Conservation (phyloP, 1,140 invertebrate species). For the Saccostrea glomerata region DNA sequence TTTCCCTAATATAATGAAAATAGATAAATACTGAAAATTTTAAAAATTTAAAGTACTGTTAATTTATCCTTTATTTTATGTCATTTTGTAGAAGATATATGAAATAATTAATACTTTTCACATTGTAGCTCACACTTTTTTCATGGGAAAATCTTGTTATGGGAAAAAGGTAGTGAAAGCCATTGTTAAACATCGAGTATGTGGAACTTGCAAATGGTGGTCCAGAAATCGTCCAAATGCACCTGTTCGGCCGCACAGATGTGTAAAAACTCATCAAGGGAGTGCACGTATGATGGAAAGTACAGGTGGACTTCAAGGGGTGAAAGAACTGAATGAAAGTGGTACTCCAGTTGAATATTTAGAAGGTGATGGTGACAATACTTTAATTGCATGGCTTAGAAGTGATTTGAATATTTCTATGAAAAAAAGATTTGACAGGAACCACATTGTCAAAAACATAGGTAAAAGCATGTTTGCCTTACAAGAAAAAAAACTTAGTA, state of each 20-base stretch:
- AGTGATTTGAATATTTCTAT: constrained; percentile 37
- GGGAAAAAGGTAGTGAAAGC: constrained; percentile 53
- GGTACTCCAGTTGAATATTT: constrained; percentile 52
- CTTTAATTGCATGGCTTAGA: constrained; percentile 43
- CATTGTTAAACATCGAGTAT: constrained; percentile 49
- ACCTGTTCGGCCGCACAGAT: constrained; percentile 2
- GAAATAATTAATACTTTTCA: not conserved
- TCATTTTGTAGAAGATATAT: too few relatives aligned
- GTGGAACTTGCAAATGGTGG: constrained; percentile 57
- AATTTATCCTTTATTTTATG: too few relatives aligned
- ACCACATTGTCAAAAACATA: constrained; percentile 53
- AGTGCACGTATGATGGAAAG: constrained; percentile 54
- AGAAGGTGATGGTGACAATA: constrained; percentile 55
- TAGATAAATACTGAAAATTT: too few relatives aligned
- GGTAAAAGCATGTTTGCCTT: constrained; percentile 45
- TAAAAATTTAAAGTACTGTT: too few relatives aligned
- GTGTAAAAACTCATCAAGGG: constrained; percentile 35
- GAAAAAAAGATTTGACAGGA: constrained; percentile 53
- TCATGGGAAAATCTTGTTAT: constrained; percentile 51
- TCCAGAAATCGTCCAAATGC: constrained; percentile 4
- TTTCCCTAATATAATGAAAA: too few relatives aligned
- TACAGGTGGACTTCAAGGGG: constrained; percentile 48
- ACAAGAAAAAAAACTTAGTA: constrained; percentile 47
- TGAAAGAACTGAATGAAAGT: constrained; percentile 31
- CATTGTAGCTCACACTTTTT: constrained; percentile 49